phyloP scores from a whole-genome alignment of 2,888 invertebrate genomes.

The Eupithecia dodoneata region DNA sequence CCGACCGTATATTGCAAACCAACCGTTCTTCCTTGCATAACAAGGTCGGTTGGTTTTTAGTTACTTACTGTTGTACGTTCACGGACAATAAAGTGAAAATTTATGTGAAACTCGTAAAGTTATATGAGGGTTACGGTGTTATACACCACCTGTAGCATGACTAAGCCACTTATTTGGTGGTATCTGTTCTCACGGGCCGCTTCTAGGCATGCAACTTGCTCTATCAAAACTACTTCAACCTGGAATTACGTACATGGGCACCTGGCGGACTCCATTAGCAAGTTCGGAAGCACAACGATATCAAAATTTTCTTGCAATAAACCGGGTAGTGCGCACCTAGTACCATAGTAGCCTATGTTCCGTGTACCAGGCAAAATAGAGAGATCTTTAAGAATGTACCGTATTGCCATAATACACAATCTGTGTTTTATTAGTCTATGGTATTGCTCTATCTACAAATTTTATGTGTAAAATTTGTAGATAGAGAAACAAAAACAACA shows the following conservation, averaged over 20 bases:
- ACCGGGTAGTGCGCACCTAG: background rate
- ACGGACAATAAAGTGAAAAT: slow-evolving; percentile 56
- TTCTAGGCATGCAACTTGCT: slow-evolving; percentile 44
- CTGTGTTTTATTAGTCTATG: no score
- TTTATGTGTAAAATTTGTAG: no score
- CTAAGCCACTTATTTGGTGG: slow-evolving; percentile 47
- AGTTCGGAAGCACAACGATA: slow-evolving; percentile 6
- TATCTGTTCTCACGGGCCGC: slow-evolving; percentile 40
- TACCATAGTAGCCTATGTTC: no score
- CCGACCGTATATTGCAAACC: no score
- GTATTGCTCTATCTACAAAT: no score
- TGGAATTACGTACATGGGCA: background rate
- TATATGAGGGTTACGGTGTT: slow-evolving; percentile 41
- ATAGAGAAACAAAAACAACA: no score
- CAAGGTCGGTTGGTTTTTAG: slow-evolving; percentile 15
- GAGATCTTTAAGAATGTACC: no score
- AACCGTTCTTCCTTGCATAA: background rate
- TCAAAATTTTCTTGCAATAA: slow-evolving; percentile 3
- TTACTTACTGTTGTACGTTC: slow-evolving; percentile 41
- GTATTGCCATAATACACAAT: no score
- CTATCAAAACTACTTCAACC: background rate
- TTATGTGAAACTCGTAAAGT: slow-evolving; percentile 59
- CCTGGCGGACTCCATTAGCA: slow-evolving; percentile 22
- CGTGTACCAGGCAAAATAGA: no score
- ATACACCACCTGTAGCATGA: slow-evolving; percentile 62